Evolutionary conservation across 1,140 invertebrate species (phyloP).

Genomic region (Pachypeltis micranthus): DNA sequence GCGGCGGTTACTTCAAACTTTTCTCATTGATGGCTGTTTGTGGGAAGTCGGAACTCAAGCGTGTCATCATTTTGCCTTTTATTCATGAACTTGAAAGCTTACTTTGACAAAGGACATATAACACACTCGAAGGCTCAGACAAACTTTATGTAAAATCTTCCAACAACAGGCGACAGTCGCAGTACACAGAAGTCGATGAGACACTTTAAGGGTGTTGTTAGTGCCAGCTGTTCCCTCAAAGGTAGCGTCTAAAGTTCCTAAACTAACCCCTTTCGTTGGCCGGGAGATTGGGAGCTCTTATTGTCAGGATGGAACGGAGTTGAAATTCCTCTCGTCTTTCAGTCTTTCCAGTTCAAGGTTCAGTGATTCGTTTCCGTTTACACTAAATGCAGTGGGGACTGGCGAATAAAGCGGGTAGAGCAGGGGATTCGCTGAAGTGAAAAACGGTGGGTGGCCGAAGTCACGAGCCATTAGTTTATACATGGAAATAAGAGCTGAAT

Average conservation of each 20-base stretch:
- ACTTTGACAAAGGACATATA: background rate
- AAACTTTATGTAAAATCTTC: background rate
- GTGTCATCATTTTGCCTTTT: background rate
- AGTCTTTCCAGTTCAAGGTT: background rate
- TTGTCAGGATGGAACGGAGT: background rate
- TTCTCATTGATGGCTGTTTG: background rate
- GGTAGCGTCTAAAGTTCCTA: background rate
- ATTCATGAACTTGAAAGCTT: background rate
- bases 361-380: background rate
- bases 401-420: background rate
- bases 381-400: background rate
- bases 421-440: too few species aligned
- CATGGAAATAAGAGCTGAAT: too few species aligned
- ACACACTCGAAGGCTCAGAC: background rate
- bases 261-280: background rate
- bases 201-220: background rate
- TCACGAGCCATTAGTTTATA: too few species aligned
- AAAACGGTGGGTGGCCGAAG: too few species aligned
- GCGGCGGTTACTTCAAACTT: background rate
- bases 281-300: background rate
- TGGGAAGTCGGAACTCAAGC: background rate
- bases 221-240: background rate
- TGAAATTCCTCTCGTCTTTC: too few species aligned
- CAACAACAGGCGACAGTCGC: background rate
- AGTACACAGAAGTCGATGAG: background rate